Conservation (phyloP, 53 echinoderm and acorn worm species). For the Hippasteria phrygiana region DNA sequence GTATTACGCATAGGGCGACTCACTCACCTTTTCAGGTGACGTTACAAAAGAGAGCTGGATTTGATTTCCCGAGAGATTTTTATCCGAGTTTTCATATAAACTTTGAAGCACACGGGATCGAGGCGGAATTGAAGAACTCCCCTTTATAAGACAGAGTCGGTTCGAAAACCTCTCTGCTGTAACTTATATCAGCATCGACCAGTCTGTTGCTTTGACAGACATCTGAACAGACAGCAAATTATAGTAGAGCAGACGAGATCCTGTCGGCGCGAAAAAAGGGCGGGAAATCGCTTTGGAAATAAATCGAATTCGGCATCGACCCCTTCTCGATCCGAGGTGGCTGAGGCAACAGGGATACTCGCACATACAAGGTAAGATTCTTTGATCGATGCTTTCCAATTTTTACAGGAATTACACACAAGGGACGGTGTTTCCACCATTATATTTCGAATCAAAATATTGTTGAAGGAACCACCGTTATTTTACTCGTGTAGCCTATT, state of each 20-base stretch:
- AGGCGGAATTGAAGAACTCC: background rate
- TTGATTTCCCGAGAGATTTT: background rate
- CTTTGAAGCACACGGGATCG: background rate
- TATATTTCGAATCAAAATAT: too few species aligned
- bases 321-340: background rate
- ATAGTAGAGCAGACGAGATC: background rate
- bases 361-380: slow-evolving; percentile 24
- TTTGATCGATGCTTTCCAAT: too few species aligned
- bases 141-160: too few species aligned
- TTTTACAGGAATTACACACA: too few species aligned
- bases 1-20: too few species aligned
- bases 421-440: too few species aligned
- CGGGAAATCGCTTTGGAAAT: slow-evolving; percentile 41
- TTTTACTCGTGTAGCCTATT: too few species aligned
- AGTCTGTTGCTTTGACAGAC: background rate
- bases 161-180: too few species aligned
- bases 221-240: background rate
- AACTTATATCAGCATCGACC: background rate
- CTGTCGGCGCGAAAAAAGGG: background rate
- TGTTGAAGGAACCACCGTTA: background rate
- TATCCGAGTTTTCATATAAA: slow-evolving; percentile 4
- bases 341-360: background rate
- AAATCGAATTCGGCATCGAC: background rate
- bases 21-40: background rate
- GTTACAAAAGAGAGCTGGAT: background rate